A percentile compares a stretch with the other conserved stretches of the same genome.
phyloP scores from a whole-genome alignment of 2,888 invertebrate genomes.

The Caenorhabditis zanzibari region DNA sequence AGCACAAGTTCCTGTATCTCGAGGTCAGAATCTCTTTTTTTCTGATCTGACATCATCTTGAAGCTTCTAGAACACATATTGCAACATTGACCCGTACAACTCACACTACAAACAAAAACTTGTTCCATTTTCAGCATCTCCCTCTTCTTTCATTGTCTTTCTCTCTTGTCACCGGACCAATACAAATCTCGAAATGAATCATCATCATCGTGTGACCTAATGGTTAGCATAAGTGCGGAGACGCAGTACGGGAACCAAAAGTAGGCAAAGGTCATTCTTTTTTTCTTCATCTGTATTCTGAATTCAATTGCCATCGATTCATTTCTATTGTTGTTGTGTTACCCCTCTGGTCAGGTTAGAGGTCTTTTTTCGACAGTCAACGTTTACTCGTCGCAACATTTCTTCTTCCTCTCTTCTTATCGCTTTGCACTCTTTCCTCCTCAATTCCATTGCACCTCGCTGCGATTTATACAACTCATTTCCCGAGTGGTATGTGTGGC shows the following conservation, averaged over 20 bases:
- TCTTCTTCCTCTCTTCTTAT: background rate
- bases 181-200: conserved; percentile 13
- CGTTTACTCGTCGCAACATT: background rate
- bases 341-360: conserved; percentile 8
- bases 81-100: background rate
- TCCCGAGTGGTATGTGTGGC: conserved; percentile 38
- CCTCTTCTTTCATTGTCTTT: background rate
- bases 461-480: background rate
- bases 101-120: conserved; percentile 12
- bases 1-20: too few relatives aligned
- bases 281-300: background rate
- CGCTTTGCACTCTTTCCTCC: background rate
- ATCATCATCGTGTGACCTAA: conserved; percentile 18
- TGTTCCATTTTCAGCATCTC: conserved; percentile 15
- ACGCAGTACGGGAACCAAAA: conserved; percentile 33
- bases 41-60: background rate
- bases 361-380: background rate
- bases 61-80: background rate
- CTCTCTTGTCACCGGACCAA: conserved; percentile 2
- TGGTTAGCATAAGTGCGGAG: conserved; percentile 53
- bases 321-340: conserved; percentile 37
- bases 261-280: conserved; percentile 50
- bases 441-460: background rate
- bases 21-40: too few relatives aligned
- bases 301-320: conserved; percentile 55